Evolutionary conservation across 2,888 invertebrate species (phyloP), one percentile per base, ranked within the genome.

Genomic region (Charanyca ferruginea): DNA sequence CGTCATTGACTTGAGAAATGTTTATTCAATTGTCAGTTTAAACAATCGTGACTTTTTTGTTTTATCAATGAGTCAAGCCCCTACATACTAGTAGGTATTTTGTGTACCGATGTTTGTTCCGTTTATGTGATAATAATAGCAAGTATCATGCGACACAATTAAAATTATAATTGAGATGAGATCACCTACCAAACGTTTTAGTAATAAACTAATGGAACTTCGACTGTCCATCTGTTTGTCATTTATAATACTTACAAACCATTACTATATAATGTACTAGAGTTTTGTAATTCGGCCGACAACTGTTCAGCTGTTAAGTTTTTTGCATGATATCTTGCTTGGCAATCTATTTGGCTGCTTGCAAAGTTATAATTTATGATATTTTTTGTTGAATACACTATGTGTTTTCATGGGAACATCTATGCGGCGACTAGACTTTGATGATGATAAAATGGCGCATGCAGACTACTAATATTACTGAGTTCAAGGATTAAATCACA

Each of bases 141-240:
- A 57, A 44, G 25, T 42, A 3, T 52, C 59, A 45, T 41, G 35
- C 55, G 64, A 66, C 57, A 63, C 47, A 61, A 57, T 57, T 53
- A 62, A 54, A 57, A 44, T 61, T 59, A 25, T 67, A 79, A 76
- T 76, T 68, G 57, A 20, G 53, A 82, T 77, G 80, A 79, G 25
- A 64, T 81, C 80, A 75, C 60, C 57, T 58, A 22, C 11, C 35
- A 44, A 52, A 54, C 32, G 32, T 41, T 60, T 52, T 45, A 8
- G 7, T 44, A 59, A 44, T 60, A n/a, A 51, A 42, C 5, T 32
- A 52, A 63, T 64, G 38, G 49, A 22, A 45, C 44, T 58, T 51
- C 44, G 45, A 38, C 38, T 35, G 51, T 62, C 48, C 77, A 80
- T 78, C 38, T 78, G 77, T 65, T 68, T 54, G 57, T 42, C 52